A percentile compares a stretch with the other conserved stretches of the same genome.
These are phyloP conservation scores for Netelia melanura DNA, from an alignment of 2,888 invertebrate genomes.

Conservation along the genomic window DNA sequence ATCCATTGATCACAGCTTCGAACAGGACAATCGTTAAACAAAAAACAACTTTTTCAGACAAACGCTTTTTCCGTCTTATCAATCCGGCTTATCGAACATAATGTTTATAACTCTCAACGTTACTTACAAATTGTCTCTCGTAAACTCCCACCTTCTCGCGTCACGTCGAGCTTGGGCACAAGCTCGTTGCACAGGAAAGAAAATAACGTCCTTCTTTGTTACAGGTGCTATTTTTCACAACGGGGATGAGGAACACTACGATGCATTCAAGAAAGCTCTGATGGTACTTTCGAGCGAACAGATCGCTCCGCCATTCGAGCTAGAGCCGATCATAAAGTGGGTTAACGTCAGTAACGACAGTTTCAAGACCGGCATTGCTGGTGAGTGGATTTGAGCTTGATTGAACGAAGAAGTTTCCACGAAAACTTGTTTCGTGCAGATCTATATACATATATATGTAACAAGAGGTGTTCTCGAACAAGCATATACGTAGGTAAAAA, in stretches of 20 bases:
- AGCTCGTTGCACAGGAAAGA: background rate
- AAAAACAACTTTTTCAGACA: too few species aligned
- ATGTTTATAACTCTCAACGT: too few species aligned
- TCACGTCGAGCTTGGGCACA: too few species aligned
- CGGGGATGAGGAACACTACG: conserved; percentile 74
- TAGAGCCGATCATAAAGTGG: conserved; percentile 71
- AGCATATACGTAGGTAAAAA: too few species aligned
- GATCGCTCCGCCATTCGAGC: conserved; percentile 75
- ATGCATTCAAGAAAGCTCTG: conserved; percentile 76
- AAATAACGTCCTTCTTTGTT: conserved; percentile 39
- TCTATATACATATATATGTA: too few species aligned
- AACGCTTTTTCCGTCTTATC: too few species aligned
- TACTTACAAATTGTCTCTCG: too few species aligned
- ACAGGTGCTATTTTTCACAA: conserved; percentile 81
- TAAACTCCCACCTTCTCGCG: too few species aligned
- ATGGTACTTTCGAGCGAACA: conserved; percentile 71
- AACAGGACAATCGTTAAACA: too few species aligned
- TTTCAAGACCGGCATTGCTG: conserved; percentile 75
- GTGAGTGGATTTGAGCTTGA: conserved; percentile 69
- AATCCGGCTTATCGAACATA: too few species aligned
- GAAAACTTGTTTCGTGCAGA: background rate
- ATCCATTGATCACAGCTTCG: too few species aligned
- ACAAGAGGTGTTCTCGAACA: too few species aligned
- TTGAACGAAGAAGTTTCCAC: conserved; percentile 33
- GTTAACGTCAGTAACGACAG: conserved; percentile 79